Base-by-base conservation (phyloP, 1,140 invertebrate genomes). In the Drosophila rufa region DNA sequence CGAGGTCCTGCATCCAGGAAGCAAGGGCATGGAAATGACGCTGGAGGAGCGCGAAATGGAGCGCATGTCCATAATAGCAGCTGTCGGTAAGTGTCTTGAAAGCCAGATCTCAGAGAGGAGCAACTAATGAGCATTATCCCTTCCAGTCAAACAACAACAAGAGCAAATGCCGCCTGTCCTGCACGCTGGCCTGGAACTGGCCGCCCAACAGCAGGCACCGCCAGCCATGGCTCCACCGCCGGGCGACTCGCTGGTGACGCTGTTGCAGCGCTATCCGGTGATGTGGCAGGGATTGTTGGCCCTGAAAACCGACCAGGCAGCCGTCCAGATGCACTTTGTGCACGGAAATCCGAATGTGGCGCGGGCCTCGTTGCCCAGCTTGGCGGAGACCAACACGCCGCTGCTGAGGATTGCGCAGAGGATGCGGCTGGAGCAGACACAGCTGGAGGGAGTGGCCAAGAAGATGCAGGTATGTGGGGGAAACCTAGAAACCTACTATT, bases 271-370 rank as follows among this genome's bases (percentile, higher is more conserved):
- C 33, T 98, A 98, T 93, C 97, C 97, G 1, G 96, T 99, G 30
- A 97, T 99, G 96, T 99, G 98, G 98, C 97, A 99, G 94, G 98
- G 98, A 2, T 93, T 98, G 40, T 93, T 99, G 75, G 98, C 97
- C 0, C 94, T 99, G 38, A 99, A 99, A 93, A 99, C 98, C 93
- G 98, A 99, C 93, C 97, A 97, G 82, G 98, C 98, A 4, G 97
- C 97, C 22, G 98, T 99, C 11, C 98, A 99, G 94, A 99, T 99
- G 98, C 98, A 99, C 93, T 98, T 98, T 93, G 97, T 99, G 33
- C 97, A 97, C 80, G 99, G 99, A 15, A 99, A 98, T 94, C 96
- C 96, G 1, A 94, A 95, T 79, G 96, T 99, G 55, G 97, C 97
- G 0, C 95, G 95, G 40, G 96, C 96, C 62, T 97, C 97, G 76